phyloP scores from a whole-genome alignment of 2,888 invertebrate species.

The Dynastes tityus region DNA sequence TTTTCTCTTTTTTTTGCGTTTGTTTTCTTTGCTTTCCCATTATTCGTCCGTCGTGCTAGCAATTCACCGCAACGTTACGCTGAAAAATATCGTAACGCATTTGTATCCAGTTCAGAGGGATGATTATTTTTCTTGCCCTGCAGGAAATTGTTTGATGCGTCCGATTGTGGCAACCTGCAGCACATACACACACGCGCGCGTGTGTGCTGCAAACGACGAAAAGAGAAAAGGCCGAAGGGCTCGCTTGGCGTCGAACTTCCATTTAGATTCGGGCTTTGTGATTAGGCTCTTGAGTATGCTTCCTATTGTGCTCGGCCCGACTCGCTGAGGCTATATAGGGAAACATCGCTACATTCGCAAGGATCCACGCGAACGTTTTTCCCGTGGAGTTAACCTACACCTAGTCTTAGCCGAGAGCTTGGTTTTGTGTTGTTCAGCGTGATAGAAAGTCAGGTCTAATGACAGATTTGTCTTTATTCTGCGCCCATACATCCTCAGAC shows the following conservation, averaged over 20 bases:
- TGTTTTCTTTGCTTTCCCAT: background rate
- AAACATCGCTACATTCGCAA: conserved; percentile 28
- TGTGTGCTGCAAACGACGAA: background rate
- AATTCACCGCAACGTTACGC: background rate
- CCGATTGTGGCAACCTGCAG: conserved; percentile 33
- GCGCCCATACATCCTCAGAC: background rate
- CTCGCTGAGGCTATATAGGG: conserved; percentile 40
- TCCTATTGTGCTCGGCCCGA: conserved; percentile 41
- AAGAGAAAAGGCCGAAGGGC: conserved; percentile 37
- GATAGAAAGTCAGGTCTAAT: conserved; percentile 36
- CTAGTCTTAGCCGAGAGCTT: background rate
- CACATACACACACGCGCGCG: background rate
- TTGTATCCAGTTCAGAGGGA: conserved; percentile 14
- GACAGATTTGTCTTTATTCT: conserved; percentile 31
- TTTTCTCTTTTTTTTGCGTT: background rate
- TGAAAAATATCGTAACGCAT: conserved; percentile 8
- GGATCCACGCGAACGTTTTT: conserved; percentile 15
- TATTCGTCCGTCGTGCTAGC: background rate
- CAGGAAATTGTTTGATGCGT: conserved; percentile 40
- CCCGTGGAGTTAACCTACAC: conserved; percentile 37
- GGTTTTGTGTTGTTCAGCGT: conserved; percentile 41
- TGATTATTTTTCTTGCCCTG: conserved; percentile 41
- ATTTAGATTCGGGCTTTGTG: conserved; percentile 48
- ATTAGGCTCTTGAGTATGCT: conserved; percentile 48
- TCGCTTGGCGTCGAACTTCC: conserved; percentile 36